Percentiles rank a stretch among this genome's conserved stretches.
phyloP scores from a whole-genome alignment of 2,888 invertebrate genomes.

The Folsomia manolachei region DNA sequence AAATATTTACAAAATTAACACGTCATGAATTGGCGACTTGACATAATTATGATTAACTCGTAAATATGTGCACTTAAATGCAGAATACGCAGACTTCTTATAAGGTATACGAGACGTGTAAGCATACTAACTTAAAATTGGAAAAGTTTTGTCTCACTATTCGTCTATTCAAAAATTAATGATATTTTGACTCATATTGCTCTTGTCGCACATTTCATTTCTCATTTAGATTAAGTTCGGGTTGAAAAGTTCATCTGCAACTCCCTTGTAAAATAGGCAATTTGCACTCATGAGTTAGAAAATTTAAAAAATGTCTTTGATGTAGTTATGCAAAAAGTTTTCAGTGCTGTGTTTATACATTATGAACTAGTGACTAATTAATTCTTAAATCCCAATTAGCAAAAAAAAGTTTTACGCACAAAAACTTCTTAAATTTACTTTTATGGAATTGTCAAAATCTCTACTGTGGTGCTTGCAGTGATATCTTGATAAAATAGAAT shows the following conservation, averaged over 20 bases:
- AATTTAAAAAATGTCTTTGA: conserved; percentile 13
- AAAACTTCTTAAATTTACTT: too few relatives aligned
- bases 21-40: too few relatives aligned
- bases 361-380: too few relatives aligned
- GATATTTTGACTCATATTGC: conserved; percentile 23
- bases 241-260: neutral
- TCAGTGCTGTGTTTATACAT: too few relatives aligned
- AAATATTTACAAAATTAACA: too few relatives aligned
- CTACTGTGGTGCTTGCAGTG: neutral
- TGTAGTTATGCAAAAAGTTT: conserved; percentile 1
- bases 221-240: neutral
- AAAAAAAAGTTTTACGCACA: too few relatives aligned
- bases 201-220: neutral
- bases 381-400: too few relatives aligned
- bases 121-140: neutral
- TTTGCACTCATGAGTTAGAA: conserved; percentile 10
- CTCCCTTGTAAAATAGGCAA: conserved; percentile 15
- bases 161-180: conserved; percentile 22
- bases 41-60: too few relatives aligned
- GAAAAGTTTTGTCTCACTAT: conserved; percentile 17
- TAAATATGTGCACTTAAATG: too few relatives aligned
- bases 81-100: too few relatives aligned
- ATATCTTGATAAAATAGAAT: neutral
- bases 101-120: too few relatives aligned
- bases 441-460: neutral